Evolutionary conservation across 2,113 vertebrate genomes (phyloP).

Genomic region (Nothoprocta perdicaria): DNA sequence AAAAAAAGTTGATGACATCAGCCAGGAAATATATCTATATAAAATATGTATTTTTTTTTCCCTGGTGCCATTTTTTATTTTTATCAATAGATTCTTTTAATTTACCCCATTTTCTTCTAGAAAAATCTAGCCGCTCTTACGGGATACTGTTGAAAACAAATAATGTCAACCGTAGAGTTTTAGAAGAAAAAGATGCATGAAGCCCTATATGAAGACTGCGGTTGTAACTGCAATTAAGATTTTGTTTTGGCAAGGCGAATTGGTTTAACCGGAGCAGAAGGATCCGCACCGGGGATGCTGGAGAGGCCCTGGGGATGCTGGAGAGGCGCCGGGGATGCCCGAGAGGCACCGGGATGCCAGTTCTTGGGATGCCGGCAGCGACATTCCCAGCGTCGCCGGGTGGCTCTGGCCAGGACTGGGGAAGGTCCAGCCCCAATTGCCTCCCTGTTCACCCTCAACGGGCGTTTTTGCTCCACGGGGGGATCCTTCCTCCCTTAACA

Average conservation of each 20-base stretch:
- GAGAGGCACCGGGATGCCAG: too few relatives aligned
- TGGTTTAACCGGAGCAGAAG: neutral
- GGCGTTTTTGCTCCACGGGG: rapidly evolving
- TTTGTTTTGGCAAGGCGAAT: neutral
- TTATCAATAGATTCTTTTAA: neutral
- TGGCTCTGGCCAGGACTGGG: too few relatives aligned
- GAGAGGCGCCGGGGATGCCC: too few relatives aligned
- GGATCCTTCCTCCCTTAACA: neutral
- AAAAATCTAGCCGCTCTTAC: rapidly evolving
- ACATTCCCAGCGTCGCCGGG: too few relatives aligned
- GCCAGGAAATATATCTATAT: neutral
- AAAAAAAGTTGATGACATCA: too few relatives aligned
- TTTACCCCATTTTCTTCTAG: neutral
- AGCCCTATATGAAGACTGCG: too few relatives aligned
- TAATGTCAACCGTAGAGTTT: neutral
- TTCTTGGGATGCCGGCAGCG: too few relatives aligned
- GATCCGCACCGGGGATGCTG: too few relatives aligned
- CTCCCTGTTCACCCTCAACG: rapidly evolving
- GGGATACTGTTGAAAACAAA: neutral
- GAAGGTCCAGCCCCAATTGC: neutral
- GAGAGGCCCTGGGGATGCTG: too few relatives aligned
- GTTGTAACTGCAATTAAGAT: too few relatives aligned
- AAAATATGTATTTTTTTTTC: too few relatives aligned
- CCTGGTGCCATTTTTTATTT: rapidly evolving
- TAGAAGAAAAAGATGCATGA: neutral